These are phyloP conservation scores for Rhopilema esculentum DNA, from an alignment of 30 jellyfish, hydroid and myxozoan species.

Conservation along the genomic window DNA sequence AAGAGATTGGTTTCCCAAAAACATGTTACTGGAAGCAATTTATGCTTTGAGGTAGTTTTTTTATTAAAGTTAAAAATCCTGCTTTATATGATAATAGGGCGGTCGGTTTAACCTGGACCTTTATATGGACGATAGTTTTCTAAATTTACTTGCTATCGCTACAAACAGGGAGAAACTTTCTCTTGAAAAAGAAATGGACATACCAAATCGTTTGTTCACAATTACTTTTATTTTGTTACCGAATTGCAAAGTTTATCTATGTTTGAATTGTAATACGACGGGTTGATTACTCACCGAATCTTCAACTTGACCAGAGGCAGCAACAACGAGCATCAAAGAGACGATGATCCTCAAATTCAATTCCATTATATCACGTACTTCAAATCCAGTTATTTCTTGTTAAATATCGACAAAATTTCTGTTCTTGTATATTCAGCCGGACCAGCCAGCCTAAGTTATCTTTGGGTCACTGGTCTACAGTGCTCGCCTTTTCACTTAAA, in stretches of 20 bases:
- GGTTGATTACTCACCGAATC: conserved; percentile 32
- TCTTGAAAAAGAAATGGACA: too few relatives aligned
- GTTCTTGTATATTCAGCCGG: conserved; percentile 5
- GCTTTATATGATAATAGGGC: too few relatives aligned
- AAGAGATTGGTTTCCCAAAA: too few relatives aligned
- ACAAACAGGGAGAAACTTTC: too few relatives aligned
- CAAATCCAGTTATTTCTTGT: conserved; percentile 2
- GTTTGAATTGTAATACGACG: neutral
- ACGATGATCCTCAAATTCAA: neutral
- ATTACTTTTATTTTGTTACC: neutral
- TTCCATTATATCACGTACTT: conserved; percentile 2
- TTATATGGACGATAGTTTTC: too few relatives aligned
- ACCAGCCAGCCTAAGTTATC: conserved; percentile 28
- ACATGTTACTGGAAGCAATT: too few relatives aligned
- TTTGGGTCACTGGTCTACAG: conserved; percentile 6
- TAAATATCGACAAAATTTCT: neutral
- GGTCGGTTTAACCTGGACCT: too few relatives aligned
- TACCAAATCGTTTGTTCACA: too few relatives aligned
- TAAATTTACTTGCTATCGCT: too few relatives aligned
- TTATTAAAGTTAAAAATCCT: too few relatives aligned
- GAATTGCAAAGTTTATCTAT: neutral
- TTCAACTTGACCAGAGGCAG: conserved; percentile 43
- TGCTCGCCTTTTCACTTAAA: neutral
- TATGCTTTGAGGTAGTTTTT: too few relatives aligned
- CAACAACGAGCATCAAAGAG: neutral